These are phyloP conservation scores for Drosophila yooni DNA, from an alignment of 2,888 invertebrate genomes.

Conservation along the genomic window DNA sequence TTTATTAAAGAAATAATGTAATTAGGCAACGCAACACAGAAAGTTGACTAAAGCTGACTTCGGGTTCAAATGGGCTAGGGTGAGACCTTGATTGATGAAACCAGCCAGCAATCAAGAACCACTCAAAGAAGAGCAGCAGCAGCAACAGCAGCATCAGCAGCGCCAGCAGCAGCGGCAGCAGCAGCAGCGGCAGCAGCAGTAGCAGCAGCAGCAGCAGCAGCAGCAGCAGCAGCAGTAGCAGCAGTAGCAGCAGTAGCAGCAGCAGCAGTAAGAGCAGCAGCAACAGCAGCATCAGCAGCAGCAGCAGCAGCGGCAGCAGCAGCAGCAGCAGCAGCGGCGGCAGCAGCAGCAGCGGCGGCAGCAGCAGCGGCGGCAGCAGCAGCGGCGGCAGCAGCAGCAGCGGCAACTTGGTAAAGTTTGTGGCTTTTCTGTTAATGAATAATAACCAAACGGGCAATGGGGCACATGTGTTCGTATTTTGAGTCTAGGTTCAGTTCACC, in stretches of 20 bases:
- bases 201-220: neutral
- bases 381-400: neutral
- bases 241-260: constrained; percentile 1
- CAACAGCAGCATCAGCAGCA: no score
- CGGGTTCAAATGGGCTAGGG: constrained; percentile 57
- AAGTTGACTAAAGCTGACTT: constrained; percentile 38
- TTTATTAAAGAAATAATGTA: constrained; percentile 74
- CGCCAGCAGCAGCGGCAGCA: neutral
- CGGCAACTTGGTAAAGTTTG: constrained; percentile 53
- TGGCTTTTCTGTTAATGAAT: constrained; percentile 76
- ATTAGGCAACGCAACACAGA: constrained; percentile 55
- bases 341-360: neutral
- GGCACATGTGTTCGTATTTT: constrained; percentile 41
- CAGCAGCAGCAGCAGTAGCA: neutral
- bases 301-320: neutral
- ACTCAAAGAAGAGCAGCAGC: constrained; percentile 30
- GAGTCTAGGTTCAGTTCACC: constrained; percentile 25
- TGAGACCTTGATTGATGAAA: constrained; percentile 68
- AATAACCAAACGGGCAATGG: constrained; percentile 61
- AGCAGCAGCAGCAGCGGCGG: constrained; percentile 1
- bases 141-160: neutral
- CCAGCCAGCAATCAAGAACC: constrained; percentile 52
- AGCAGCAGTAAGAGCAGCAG: no score
- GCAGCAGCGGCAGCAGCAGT: neutral
- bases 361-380: neutral